These are phyloP conservation scores for Siphlonurus alternatus DNA, from an alignment of 2,888 invertebrate genomes.

Conservation along the genomic window DNA sequence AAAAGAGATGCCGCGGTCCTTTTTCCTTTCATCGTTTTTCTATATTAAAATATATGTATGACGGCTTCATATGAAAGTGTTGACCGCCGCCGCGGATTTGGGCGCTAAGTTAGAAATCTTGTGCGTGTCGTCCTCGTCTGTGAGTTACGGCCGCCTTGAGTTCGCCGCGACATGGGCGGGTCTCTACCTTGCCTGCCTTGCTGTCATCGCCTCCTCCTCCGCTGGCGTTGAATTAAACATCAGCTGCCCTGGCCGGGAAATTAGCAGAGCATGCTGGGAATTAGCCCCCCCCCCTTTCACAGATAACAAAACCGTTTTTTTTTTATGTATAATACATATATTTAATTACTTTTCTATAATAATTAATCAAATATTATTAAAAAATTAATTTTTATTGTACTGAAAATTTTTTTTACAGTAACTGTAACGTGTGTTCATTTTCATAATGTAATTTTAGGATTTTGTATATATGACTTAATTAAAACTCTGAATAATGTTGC, in stretches of 20 bases:
- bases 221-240: neutral
- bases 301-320: neutral
- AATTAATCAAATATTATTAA: neutral
- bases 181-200: neutral
- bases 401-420: neutral
- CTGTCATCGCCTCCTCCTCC: neutral
- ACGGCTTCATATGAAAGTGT: neutral
- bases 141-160: neutral
- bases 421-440: too few relatives aligned
- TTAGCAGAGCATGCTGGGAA: too few relatives aligned
- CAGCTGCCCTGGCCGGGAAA: neutral
- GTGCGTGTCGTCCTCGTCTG: neutral
- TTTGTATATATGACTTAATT: neutral
- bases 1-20: too few relatives aligned
- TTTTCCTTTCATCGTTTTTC: neutral
- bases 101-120: neutral
- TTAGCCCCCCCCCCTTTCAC: too few relatives aligned
- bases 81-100: neutral
- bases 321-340: neutral
- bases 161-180: neutral
- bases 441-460: neutral
- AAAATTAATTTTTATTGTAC: neutral
- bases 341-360: neutral
- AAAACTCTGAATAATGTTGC: too few relatives aligned
- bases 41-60: neutral